These are phyloP conservation scores for Rhinoderma darwinii DNA, from an alignment of 2,113 vertebrate species.

Conservation along the genomic window DNA sequence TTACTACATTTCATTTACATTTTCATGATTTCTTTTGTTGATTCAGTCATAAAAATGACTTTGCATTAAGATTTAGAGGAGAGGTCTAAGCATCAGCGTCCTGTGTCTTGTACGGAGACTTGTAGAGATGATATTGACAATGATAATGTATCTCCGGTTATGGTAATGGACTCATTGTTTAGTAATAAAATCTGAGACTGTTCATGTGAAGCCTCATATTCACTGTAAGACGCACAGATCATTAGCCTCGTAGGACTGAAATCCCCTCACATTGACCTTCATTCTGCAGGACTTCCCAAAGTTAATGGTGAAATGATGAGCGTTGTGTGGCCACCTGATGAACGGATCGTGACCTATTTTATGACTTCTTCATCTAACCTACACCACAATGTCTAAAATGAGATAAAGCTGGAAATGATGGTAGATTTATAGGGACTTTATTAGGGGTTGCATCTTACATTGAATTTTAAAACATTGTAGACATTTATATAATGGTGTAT, in stretches of 20 bases:
- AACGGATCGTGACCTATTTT: neutral
- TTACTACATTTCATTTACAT: no score
- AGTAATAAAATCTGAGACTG: neutral
- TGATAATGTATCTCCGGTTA: neutral
- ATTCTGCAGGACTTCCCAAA: neutral
- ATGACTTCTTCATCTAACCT: neutral
- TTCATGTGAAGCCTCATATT: neutral
- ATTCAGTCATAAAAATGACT: no score
- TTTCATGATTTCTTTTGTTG: no score
- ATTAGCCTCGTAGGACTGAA: slow-evolving; percentile 4
- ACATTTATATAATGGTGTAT: no score
- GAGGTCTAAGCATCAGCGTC: no score
- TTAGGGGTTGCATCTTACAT: no score
- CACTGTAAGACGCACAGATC: neutral
- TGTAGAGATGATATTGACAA: neutral
- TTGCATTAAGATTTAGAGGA: no score
- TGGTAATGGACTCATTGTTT: neutral
- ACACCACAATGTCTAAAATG: neutral
- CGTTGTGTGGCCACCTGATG: neutral
- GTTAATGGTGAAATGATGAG: slow-evolving; percentile 2
- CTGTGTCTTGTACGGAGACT: neutral
- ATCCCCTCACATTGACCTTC: slow-evolving; percentile 16
- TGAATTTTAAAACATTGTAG: no score
- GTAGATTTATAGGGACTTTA: no score
- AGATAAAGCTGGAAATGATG: no score